These are phyloP conservation scores for Cardiocondyla obscurior DNA, from an alignment of 1,140 invertebrate genomes.

Conservation along the genomic window DNA sequence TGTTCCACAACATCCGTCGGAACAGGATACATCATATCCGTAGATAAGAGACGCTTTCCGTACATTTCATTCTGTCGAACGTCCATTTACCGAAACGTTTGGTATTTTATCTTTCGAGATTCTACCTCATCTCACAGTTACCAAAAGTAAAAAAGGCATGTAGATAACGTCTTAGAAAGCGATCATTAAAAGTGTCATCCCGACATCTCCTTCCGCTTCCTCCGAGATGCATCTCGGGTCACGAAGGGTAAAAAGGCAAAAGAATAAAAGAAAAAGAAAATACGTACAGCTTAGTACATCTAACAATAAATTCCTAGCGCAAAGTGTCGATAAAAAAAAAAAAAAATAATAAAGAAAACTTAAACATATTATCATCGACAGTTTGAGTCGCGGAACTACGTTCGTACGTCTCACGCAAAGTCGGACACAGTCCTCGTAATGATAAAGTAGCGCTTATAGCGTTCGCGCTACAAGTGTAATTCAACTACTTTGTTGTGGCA, in stretches of 20 bases:
- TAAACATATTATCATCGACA: too few relatives aligned
- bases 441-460: neutral
- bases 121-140: too few relatives aligned
- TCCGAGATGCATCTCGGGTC: neutral
- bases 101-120: constrained; percentile 1
- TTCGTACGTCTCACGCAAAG: too few relatives aligned
- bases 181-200: neutral
- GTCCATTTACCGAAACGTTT: neutral
- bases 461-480: neutral
- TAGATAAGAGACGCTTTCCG: neutral
- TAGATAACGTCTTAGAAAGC: neutral
- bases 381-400: neutral
- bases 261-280: neutral
- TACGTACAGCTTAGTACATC: neutral
- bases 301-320: neutral
- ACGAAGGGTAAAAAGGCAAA: neutral
- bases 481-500: neutral
- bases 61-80: neutral
- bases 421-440: neutral
- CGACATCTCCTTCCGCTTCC: neutral
- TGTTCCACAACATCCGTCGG: neutral
- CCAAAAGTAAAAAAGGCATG: neutral
- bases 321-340: too few relatives aligned
- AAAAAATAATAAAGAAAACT: too few relatives aligned
- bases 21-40: neutral